Base-by-base conservation (phyloP, 2,888 invertebrate genomes). In the Ctenicera cuprea region DNA sequence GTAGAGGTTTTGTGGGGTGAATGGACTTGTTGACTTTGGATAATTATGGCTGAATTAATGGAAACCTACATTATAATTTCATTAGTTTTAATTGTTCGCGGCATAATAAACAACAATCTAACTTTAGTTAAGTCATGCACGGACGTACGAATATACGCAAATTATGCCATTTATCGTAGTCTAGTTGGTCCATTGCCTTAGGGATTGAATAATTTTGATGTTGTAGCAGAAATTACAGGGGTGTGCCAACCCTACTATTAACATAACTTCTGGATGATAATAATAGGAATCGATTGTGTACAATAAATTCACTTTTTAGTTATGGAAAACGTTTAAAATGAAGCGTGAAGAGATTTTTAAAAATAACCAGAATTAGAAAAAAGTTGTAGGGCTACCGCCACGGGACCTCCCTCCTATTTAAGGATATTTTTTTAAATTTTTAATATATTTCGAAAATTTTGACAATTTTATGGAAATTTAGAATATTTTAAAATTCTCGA, bases 131-230 rank as follows among this genome's bases (percentile, higher is more conserved):
- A 67, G 62, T 67, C 62, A 52, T 68, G 68, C 33, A 62, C 61
- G 52, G 73, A 54, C 54, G 50, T 30, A 20, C 16, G 54, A 68
- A 73, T 68, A n/a, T n/a, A 73, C 73, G 62, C 63, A 73, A 73
- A 73, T 67, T 67, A 73, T 67, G 67, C 73, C 61, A 73, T 73
- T 73, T 73, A 73, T 73, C 61, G 61, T 43, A 30, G 63, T 22
- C 57, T 72, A 66, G 66, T 62, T 72, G 37, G 66, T 61, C 61
- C 61, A 37, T 45, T 45, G 67, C 73, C 73, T 11, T 30, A 37
- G 68, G 73, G 67, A 63, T 45, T 63, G 30, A 67, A 68, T 64
- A 71, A 71, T 68, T 67, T 73, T 62, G 66, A 72, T 54, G 68
- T 67, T 67, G 59, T 59, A 38, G 38, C 38, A 16, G 59, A 59